Evolutionary conservation across 2,888 invertebrate genomes (phyloP).

Genomic region (Aphrophora alni): DNA sequence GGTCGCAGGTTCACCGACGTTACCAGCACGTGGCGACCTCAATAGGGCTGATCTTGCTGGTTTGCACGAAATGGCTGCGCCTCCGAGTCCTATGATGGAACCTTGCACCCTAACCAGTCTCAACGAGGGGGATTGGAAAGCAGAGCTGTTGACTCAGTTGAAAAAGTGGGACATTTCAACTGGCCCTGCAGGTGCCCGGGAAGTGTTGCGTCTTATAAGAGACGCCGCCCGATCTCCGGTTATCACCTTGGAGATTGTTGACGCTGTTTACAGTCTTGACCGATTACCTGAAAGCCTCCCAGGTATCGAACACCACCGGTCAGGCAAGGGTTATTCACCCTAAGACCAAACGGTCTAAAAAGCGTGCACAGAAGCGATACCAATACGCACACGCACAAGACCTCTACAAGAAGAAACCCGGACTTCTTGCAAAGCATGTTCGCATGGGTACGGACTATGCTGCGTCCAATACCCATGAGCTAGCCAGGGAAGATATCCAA

Average conservation of each 20-base stretch:
- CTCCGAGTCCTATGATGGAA: too few relatives aligned
- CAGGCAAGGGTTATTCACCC: background rate
- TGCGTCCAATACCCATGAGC: too few relatives aligned
- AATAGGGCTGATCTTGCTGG: background rate
- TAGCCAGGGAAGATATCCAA: too few relatives aligned
- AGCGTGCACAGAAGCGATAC: conserved; percentile 10
- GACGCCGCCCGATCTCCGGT: background rate
- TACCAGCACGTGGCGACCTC: background rate
- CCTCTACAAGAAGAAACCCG: too few relatives aligned
- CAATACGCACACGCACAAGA: too few relatives aligned
- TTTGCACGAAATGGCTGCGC: background rate
- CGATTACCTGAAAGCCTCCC: background rate
- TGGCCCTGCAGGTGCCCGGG: conserved; percentile 12
- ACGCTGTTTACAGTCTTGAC: too few relatives aligned
- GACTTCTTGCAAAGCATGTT: too few relatives aligned
- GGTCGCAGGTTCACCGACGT: background rate
- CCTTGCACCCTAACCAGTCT: background rate
- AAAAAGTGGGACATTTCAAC: background rate
- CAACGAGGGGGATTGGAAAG: background rate
- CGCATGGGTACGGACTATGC: too few relatives aligned
- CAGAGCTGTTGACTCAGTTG: background rate
- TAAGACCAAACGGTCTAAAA: background rate
- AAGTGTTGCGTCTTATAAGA: background rate
- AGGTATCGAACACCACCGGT: background rate
- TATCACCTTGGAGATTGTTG: background rate